These are phyloP conservation scores for Perizoma affinitatum DNA, from an alignment of 2,888 invertebrate genomes.

Conservation along the genomic window DNA sequence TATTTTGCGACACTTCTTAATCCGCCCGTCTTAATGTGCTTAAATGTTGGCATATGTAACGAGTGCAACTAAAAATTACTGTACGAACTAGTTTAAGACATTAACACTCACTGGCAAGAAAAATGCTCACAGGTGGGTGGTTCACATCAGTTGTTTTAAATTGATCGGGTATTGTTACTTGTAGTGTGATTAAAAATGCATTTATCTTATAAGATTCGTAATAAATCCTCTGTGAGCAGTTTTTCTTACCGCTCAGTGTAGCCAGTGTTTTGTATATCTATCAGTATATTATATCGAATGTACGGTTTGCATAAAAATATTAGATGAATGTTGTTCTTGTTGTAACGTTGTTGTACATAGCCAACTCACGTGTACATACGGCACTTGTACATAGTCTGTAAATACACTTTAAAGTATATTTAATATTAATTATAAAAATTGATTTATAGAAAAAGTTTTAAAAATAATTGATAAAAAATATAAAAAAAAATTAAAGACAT, in stretches of 20 bases:
- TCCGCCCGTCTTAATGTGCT: no score
- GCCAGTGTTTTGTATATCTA: slow-evolving; percentile 47
- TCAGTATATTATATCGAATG: slow-evolving; percentile 44
- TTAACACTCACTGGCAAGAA: slow-evolving; percentile 26
- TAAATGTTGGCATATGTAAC: slow-evolving; percentile 35
- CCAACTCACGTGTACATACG: slow-evolving; percentile 63
- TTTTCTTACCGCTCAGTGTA: slow-evolving; percentile 37
- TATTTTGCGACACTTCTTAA: no score
- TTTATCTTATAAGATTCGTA: slow-evolving; percentile 38
- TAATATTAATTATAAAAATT: slow-evolving; percentile 76
- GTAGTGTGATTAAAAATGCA: slow-evolving; percentile 39
- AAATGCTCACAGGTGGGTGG: slow-evolving; percentile 20
- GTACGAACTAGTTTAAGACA: slow-evolving; percentile 46
- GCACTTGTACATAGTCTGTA: slow-evolving; percentile 75
- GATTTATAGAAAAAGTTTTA: slow-evolving; percentile 78
- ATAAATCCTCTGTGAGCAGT: slow-evolving; percentile 31
- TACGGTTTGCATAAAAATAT: slow-evolving; percentile 43
- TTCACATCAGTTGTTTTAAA: slow-evolving; percentile 20
- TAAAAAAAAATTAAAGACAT: slow-evolving; percentile 79
- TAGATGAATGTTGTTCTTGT: slow-evolving; percentile 34
- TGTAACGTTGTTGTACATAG: slow-evolving; percentile 43
- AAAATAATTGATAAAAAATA: slow-evolving; percentile 72
- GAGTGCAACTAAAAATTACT: slow-evolving; percentile 65
- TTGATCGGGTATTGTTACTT: slow-evolving; percentile 27
- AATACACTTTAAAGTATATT: slow-evolving; percentile 76